phyloP scores from a whole-genome alignment of 2,888 invertebrate genomes.

The Drosophila pseudotakahashii region DNA sequence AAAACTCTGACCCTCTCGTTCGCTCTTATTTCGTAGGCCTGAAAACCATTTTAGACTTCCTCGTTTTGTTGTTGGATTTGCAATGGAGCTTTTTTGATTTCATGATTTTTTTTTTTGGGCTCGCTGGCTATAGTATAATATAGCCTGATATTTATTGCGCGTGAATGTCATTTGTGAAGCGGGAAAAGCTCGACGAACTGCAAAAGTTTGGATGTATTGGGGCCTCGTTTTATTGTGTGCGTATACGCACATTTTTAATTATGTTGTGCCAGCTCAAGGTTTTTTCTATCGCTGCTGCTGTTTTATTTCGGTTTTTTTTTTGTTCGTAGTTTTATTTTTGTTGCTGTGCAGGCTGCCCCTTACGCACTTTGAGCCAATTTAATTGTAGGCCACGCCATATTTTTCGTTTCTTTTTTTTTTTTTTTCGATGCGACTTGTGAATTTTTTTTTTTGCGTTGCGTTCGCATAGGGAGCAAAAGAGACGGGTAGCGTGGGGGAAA shows the following conservation, averaged over 20 bases:
- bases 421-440: conserved; percentile 33
- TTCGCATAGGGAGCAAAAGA: conserved; percentile 14
- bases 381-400: conserved; percentile 68
- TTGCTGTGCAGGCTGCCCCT: conserved; percentile 70
- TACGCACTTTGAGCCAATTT: conserved; percentile 71
- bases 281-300: conserved; percentile 65
- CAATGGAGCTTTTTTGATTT: conserved; percentile 68
- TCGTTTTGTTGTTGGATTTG: conserved; percentile 68
- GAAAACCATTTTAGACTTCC: conserved; percentile 53
- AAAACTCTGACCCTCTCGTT: conserved; percentile 12
- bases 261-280: conserved; percentile 80
- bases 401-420: neutral
- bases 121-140: conserved; percentile 5
- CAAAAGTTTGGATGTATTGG: conserved; percentile 45
- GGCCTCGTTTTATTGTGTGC: conserved; percentile 38
- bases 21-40: conserved; percentile 38
- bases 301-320: conserved; percentile 36
- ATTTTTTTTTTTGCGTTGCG: conserved; percentile 47
- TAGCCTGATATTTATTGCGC: conserved; percentile 65
- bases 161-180: conserved; percentile 77
- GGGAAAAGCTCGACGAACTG: conserved; percentile 69
- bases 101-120: conserved; percentile 13
- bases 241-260: conserved; percentile 80
- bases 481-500: neutral
- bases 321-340: conserved; percentile 50